phyloP scores from a whole-genome alignment of 2,888 invertebrate genomes.

The Pseudococcus jackbeardsleyi region DNA sequence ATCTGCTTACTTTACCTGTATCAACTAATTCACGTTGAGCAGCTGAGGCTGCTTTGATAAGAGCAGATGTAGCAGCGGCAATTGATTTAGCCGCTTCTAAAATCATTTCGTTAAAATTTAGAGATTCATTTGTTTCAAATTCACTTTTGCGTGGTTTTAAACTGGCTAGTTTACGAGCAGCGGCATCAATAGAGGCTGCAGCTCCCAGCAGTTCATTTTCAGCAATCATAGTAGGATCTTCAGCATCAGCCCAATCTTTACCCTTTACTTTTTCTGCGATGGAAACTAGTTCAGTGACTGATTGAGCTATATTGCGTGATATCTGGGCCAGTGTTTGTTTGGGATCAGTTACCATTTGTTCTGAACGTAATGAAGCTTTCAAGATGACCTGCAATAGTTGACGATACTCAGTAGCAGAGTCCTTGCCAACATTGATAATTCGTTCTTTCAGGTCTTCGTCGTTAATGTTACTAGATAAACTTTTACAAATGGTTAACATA shows the following conservation, averaged over 20 bases:
- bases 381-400: slow-evolving; percentile 87
- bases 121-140: slow-evolving; percentile 90
- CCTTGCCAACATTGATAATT: slow-evolving; percentile 81
- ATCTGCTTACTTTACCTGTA: slow-evolving; percentile 86
- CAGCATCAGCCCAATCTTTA: slow-evolving; percentile 74
- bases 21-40: slow-evolving; percentile 96
- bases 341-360: slow-evolving; percentile 80
- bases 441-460: slow-evolving; percentile 60
- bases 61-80: slow-evolving; percentile 95
- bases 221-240: slow-evolving; percentile 98
- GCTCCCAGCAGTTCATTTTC: slow-evolving; percentile 97
- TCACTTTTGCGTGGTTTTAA: slow-evolving; percentile 87
- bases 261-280: slow-evolving; percentile 93
- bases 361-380: slow-evolving; percentile 73
- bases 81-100: slow-evolving; percentile 98
- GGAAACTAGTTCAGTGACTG: slow-evolving; percentile 92
- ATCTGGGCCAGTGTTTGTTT: slow-evolving; percentile 83
- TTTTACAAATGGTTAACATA: slow-evolving; percentile 88
- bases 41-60: slow-evolving; percentile 96
- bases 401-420: slow-evolving; percentile 89
- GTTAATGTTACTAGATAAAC: slow-evolving; percentile 65
- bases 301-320: slow-evolving; percentile 90
- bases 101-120: slow-evolving; percentile 99
- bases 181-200: slow-evolving; percentile 95
- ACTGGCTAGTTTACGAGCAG: slow-evolving; percentile 93